Evolutionary conservation across 2,888 invertebrate species (phyloP).

Genomic region (Aricia artaxerxes): DNA sequence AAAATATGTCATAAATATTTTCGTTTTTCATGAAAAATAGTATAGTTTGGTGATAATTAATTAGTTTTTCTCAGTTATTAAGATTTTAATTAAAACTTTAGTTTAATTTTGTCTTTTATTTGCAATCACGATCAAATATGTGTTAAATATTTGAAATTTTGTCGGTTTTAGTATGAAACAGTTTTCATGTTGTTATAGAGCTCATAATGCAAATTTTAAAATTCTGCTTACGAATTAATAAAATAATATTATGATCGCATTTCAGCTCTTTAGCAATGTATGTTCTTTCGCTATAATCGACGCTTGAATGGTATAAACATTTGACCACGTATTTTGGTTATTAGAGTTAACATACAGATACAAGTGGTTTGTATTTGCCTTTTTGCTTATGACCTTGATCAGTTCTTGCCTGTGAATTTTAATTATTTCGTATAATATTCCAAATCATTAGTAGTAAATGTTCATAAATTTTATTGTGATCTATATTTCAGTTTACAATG

Average conservation of each 20-base stretch:
- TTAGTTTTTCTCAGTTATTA: not conserved
- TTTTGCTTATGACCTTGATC: slow-evolving; percentile 8
- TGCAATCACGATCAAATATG: not conserved
- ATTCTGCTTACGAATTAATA: slow-evolving; percentile 1
- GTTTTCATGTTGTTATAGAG: not conserved
- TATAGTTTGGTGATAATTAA: not conserved
- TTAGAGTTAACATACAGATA: not conserved
- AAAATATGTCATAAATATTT: not conserved
- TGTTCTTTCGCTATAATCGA: not conserved
- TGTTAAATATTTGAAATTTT: not conserved
- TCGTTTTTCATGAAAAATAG: not conserved
- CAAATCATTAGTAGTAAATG: not conserved
- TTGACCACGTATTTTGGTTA: not conserved
- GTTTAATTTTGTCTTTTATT: not conserved
- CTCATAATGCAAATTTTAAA: not conserved
- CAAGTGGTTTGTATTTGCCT: slow-evolving; percentile 2
- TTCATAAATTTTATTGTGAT: slow-evolving; percentile 8
- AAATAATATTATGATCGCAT: not conserved
- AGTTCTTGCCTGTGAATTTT: not conserved
- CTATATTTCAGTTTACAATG: slow-evolving; percentile 71
- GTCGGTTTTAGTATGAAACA: not conserved
- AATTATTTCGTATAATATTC: not conserved
- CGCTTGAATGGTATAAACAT: not conserved
- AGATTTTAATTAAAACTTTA: not conserved
- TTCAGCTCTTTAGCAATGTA: slow-evolving; percentile 3